Conservation (phyloP, 2,888 invertebrate species). For the Nomada ferruginata region DNA sequence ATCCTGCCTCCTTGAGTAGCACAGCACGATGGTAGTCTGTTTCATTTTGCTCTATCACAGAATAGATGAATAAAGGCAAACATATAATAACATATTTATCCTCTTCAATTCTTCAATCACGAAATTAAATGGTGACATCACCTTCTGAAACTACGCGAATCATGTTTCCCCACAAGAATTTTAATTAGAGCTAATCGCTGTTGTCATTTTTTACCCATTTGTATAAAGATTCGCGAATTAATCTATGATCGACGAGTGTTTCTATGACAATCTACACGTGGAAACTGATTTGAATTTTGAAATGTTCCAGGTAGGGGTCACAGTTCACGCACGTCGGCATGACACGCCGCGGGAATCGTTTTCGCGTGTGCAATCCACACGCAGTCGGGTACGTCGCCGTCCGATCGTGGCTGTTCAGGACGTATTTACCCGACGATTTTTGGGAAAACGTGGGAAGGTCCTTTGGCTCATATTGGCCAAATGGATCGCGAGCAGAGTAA, state of each 20-base stretch:
- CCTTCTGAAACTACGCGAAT: no score
- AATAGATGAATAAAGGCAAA: no score
- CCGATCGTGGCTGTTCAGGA: constrained; percentile 65
- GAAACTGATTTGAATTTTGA: neutral
- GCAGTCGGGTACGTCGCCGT: constrained; percentile 53
- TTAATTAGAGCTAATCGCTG: no score
- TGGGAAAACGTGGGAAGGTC: constrained; percentile 65
- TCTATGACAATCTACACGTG: neutral
- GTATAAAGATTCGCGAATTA: neutral
- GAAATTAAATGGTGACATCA: no score
- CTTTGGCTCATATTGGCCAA: constrained; percentile 67
- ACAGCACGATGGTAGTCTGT: no score
- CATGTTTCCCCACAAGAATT: no score
- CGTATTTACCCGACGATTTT: constrained; percentile 59
- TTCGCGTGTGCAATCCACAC: constrained; percentile 53
- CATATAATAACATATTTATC: no score
- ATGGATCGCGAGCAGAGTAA: constrained; percentile 65
- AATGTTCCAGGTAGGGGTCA: constrained; percentile 62
- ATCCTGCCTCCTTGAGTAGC: no score
- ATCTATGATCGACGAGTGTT: neutral
- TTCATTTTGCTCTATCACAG: no score
- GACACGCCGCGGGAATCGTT: constrained; percentile 72
- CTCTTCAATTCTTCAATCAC: no score
- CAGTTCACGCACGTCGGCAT: constrained; percentile 67
- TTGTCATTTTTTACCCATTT: no score